These are phyloP conservation scores for Bombylius discolor DNA, from an alignment of 2,888 invertebrate genomes.

Conservation along the genomic window DNA sequence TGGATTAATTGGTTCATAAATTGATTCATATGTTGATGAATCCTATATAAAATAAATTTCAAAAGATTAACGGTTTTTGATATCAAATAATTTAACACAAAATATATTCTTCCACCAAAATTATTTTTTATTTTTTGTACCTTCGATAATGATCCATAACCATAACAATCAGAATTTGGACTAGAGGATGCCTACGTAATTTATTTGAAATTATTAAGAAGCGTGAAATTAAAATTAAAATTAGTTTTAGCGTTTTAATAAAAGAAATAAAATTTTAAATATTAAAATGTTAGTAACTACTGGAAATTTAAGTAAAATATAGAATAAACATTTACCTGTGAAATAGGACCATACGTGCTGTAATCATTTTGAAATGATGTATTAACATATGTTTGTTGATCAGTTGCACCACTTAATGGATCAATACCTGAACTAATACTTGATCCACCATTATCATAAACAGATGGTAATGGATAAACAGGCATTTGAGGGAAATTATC, in stretches of 20 bases:
- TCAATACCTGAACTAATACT: neutral
- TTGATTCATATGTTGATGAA: conserved; percentile 70
- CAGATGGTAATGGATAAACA: conserved; percentile 11
- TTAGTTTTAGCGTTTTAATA: neutral
- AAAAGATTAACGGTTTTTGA: conserved; percentile 19
- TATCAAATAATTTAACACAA: neutral
- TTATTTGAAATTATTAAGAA: neutral
- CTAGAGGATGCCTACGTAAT: neutral
- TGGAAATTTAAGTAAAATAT: neutral
- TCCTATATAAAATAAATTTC: conserved; percentile 33
- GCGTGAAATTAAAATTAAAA: neutral
- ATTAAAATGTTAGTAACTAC: neutral
- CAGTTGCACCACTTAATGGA: neutral
- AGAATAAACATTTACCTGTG: conserved; percentile 31
- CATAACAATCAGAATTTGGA: conserved; percentile 35
- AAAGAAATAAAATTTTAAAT: neutral
- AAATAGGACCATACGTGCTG: conserved; percentile 32
- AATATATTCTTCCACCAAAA: neutral
- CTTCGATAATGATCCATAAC: conserved; percentile 60
- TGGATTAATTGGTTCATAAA: conserved; percentile 87
- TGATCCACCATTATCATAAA: neutral
- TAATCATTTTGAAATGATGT: conserved; percentile 17
- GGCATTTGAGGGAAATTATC: conserved; percentile 41
- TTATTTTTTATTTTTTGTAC: conserved; percentile 28
- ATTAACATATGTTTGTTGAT: conserved; percentile 18